phyloP scores from a whole-genome alignment of 2,888 invertebrate genomes.

The Lepidochitona cinerea region DNA sequence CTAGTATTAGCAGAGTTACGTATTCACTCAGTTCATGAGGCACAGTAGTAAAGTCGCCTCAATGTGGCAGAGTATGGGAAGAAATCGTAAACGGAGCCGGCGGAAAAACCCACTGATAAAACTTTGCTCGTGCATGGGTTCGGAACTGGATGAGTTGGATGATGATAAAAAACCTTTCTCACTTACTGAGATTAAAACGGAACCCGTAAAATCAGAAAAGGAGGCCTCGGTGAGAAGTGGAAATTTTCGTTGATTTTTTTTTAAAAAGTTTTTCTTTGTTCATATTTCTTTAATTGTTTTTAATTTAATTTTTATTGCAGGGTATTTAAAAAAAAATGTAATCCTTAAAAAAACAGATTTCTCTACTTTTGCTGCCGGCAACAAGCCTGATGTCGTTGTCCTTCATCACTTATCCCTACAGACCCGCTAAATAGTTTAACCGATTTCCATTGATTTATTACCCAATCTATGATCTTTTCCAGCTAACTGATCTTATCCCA shows the following conservation, averaged over 20 bases:
- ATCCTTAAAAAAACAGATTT: too few relatives aligned
- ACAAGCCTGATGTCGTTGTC: too few relatives aligned
- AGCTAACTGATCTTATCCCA: too few relatives aligned
- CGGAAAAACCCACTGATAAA: constrained; percentile 35
- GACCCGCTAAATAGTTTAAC: too few relatives aligned
- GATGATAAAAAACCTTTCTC: constrained; percentile 30
- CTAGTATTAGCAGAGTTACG: too few relatives aligned
- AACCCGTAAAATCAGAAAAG: constrained; percentile 14
- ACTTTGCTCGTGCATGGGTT: constrained; percentile 39
- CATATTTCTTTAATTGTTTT: background rate
- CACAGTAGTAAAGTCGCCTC: background rate
- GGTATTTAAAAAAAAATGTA: too few relatives aligned
- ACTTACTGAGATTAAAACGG: constrained; percentile 20
- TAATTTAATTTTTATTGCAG: too few relatives aligned
- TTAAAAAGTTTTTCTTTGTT: background rate
- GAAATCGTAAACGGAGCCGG: constrained; percentile 31
- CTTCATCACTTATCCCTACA: too few relatives aligned
- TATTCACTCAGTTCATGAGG: constrained; percentile 2
- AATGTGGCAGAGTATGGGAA: constrained; percentile 28
- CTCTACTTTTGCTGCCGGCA: too few relatives aligned
- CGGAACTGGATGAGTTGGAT: constrained; percentile 30
- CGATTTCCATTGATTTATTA: too few relatives aligned
- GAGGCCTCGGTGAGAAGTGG: background rate
- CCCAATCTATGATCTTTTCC: too few relatives aligned
- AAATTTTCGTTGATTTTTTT: too few relatives aligned